Evolutionary conservation across 2,113 vertebrate species (phyloP), one percentile per base, ranked within the genome.

Genomic region (Spilogale gracilis): DNA sequence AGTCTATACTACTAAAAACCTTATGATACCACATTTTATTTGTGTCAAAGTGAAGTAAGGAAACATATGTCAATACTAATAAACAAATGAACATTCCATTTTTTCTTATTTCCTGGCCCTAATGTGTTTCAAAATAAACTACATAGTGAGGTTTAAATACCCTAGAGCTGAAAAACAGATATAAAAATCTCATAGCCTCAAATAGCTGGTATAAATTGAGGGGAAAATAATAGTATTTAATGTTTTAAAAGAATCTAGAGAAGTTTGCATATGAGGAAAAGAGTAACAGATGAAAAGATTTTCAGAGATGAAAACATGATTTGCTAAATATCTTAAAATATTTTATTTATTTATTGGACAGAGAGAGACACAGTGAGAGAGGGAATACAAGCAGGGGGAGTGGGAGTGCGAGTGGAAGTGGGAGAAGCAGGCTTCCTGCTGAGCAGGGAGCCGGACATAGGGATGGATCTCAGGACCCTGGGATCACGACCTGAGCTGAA

Each of bases 141-240:
- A 89, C 69, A n/a, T 65, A 48, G n/a, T 61, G 25, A 91, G 80
- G 16, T 85, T 96, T 86, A 86, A 94, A 80, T 81, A 79, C 21
- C 27, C 38, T 48, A 52, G 45, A 73, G 27, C 52, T 73, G 12
- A 52, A 45, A 88, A 85, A 93, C 60, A 32, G 58, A 85, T n/a
- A 73, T 25, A 86, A 94, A 74, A 73, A 71, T 18, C 52, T 63
- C 17, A 54, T 10, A 78, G 25, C 45, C 79, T 85, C 61, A 90
- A 90, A 69, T 61, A 84, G 43, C 52, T 94, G n/a, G 54, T 91
- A 73, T 90, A 84, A 80, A 45, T 0, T 94, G 54, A 80, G 76
- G 16, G 27, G 50, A 63, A 96, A 85, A 58, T 78, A 91, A 27
- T 18, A 17, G 12, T 61, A 23, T 17, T 45, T 61, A 71, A 85